Base-by-base conservation (phyloP, 1,140 invertebrate genomes). In the Dryas iulia region DNA sequence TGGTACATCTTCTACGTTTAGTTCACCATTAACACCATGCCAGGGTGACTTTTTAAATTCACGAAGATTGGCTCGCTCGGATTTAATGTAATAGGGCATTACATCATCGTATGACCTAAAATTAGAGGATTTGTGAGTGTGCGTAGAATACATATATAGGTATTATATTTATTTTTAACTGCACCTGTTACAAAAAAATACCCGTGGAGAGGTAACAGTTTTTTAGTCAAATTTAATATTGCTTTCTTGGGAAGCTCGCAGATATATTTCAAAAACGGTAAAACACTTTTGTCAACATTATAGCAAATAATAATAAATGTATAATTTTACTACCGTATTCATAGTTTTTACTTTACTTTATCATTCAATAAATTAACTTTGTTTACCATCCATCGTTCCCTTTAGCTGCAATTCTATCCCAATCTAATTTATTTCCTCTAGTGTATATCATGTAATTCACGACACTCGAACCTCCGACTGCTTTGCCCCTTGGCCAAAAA, bases 381-480 rank as follows among this genome's bases (percentile, higher is more conserved):
- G 25, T 24, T 18, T 71, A 91, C 93, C 94, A 95, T 35, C 95
- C 95, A 10, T 86, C 83, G 73, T 95, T 95, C 0, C 96, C 96
- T 6, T 94, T 92, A 3, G 90, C 90, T 1, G 94, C 95, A 94
- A 96, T 97, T 21, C 93, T 82, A 82, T 97, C 95, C 87, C 95
- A 97, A 76, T 97, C 96, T 11, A 85, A 84, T 2, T 93, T 93
- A 89, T 97, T 95, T 0, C 97, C 97, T 33, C 97, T 93, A 0
- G 97, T 95, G 83, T 98, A 98, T n/a, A 97, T 95, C 96, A 98
- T 97, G 59, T 95, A 96, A 82, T 98, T 98, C 21, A 98, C 94
- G 2, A 96, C 94, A 21, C 95, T 96, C 0, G 94, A 94, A 0
- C 97, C 97, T 1, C 97, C 97, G 1, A 96, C 77, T 0, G 92